Conservation (phyloP, 1,140 invertebrate genomes). For the Chlorops oryzae region DNA sequence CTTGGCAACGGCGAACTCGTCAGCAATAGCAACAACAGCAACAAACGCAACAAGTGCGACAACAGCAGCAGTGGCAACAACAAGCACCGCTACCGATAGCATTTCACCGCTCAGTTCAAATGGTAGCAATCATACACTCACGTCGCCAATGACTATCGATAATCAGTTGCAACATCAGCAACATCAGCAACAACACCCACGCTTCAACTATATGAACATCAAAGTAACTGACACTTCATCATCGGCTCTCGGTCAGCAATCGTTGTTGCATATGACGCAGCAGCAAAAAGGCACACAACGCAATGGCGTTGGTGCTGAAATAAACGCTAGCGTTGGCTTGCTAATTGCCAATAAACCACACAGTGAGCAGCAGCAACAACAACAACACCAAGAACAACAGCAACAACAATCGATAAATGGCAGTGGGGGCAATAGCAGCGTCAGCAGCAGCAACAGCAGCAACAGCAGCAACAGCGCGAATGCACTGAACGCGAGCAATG, state of each 20-base stretch:
- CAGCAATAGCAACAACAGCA: constrained; percentile 6
- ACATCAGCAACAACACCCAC: constrained; percentile 16
- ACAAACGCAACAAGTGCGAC: background rate
- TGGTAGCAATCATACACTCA: constrained; percentile 45
- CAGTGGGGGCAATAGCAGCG: constrained; percentile 18
- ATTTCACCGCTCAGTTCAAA: constrained; percentile 39
- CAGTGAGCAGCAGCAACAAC: constrained; percentile 27
- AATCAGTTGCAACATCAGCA: constrained; percentile 24
- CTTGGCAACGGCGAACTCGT: background rate
- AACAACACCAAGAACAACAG: constrained; percentile 13
- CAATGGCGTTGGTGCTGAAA: constrained; percentile 6
- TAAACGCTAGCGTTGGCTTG: constrained; percentile 13
- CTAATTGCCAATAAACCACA: background rate
- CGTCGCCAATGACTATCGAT: constrained; percentile 44
- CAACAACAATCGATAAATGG: constrained; percentile 7
- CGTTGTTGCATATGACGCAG: constrained; percentile 1
- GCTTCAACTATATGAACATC: background rate
- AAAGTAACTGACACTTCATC: constrained; percentile 11
- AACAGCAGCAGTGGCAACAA: constrained; percentile 3
- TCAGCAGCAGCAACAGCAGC: constrained; percentile 22
- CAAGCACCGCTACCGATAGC: constrained; percentile 21
- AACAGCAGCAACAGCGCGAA: constrained; percentile 21
- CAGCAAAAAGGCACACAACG: constrained; percentile 11
- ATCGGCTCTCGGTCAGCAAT: constrained; percentile 1
- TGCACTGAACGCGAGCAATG: constrained; percentile 37